These are phyloP conservation scores for Cancer borealis DNA, from an alignment of 2,888 invertebrate genomes.

Conservation along the genomic window DNA sequence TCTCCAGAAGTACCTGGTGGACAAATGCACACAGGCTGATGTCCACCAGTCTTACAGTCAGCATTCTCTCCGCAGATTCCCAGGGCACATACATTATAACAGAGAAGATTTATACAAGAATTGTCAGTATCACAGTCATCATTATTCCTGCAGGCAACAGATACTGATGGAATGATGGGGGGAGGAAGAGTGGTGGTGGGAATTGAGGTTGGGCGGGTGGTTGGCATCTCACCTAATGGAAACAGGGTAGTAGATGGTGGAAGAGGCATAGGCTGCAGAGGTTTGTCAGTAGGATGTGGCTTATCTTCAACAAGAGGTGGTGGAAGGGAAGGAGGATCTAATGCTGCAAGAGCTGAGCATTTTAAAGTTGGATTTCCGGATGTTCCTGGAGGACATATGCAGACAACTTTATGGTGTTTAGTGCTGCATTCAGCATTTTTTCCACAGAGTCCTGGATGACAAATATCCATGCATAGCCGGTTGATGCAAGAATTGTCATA, in stretches of 20 bases:
- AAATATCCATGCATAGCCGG: constrained; percentile 72
- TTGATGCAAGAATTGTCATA: constrained; percentile 78
- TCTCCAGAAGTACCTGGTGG: constrained; percentile 77
- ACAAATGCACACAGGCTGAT: constrained; percentile 83
- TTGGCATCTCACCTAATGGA: constrained; percentile 51
- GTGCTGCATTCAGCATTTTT: constrained; percentile 82
- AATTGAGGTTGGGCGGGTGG: constrained; percentile 41
- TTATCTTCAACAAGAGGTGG: constrained; percentile 64
- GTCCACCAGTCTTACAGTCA: constrained; percentile 87
- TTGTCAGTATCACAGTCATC: constrained; percentile 87
- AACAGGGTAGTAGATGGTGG: constrained; percentile 62
- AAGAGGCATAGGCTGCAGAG: constrained; percentile 58
- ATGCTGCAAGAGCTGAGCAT: constrained; percentile 72
- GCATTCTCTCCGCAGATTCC: constrained; percentile 85
- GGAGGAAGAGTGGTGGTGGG: constrained; percentile 79
- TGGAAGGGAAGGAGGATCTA: constrained; percentile 39
- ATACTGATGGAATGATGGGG: constrained; percentile 81
- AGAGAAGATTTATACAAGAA: constrained; percentile 87
- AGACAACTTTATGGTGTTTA: constrained; percentile 89
- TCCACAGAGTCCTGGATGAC: constrained; percentile 78
- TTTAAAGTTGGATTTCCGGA: constrained; percentile 77
- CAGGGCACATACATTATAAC: constrained; percentile 90
- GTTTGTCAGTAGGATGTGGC: constrained; percentile 53
- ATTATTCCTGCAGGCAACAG: constrained; percentile 84
- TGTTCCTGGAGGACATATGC: constrained; percentile 82